Evolutionary conservation across 2,888 invertebrate genomes (phyloP).

Genomic region (Megalurothrips usitatus): DNA sequence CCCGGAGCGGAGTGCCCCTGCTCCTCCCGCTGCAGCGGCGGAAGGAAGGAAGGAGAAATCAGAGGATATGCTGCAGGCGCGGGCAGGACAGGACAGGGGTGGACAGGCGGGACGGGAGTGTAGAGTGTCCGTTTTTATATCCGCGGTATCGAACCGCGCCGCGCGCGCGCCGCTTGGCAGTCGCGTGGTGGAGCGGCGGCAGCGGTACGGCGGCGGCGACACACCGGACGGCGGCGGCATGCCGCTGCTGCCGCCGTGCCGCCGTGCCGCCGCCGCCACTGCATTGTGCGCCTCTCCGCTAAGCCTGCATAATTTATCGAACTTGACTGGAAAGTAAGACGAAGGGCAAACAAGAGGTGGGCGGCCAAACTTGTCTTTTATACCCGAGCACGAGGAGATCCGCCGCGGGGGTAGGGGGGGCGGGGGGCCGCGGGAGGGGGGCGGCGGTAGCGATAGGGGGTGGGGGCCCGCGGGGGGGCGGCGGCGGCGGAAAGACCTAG

Average conservation of each 20-base stretch:
- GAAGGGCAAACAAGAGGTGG: slow-evolving; percentile 25
- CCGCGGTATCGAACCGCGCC: background rate
- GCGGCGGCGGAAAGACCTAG: background rate
- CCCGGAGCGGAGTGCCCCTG: background rate
- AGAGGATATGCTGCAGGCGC: too few relatives aligned
- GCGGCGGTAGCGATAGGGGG: background rate
- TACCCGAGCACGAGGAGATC: background rate
- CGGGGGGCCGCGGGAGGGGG: background rate
- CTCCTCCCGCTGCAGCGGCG: too few relatives aligned
- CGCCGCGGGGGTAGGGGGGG: too few relatives aligned
- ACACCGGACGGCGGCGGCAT: too few relatives aligned
- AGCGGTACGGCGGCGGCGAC: background rate
- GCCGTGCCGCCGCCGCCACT: background rate
- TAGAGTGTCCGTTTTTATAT: too few relatives aligned
- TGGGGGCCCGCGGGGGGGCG: background rate
- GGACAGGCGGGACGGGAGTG: too few relatives aligned
- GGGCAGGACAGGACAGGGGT: too few relatives aligned
- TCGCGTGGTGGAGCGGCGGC: background rate
- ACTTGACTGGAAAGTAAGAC: slow-evolving; percentile 24
- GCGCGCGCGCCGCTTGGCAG: background rate
- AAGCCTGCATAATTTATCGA: slow-evolving; percentile 21
- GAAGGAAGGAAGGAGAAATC: too few relatives aligned
- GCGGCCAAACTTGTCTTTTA: background rate
- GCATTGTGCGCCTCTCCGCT: background rate
- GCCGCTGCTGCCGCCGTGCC: too few relatives aligned